phyloP scores from a whole-genome alignment of 2,888 invertebrate species.

The Phaedon cochleariae region DNA sequence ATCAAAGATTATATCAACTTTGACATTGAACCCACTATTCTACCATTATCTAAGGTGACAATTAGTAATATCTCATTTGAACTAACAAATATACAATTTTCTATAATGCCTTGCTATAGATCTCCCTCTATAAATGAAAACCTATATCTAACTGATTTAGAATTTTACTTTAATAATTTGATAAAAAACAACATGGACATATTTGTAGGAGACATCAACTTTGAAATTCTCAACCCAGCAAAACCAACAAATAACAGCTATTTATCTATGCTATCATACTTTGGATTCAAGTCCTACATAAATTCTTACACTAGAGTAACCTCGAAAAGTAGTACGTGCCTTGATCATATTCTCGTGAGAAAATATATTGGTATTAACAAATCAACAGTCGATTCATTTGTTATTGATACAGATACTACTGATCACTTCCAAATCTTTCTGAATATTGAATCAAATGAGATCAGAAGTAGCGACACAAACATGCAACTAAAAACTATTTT shows the following conservation, averaged over 20 bases:
- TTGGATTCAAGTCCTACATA: slow-evolving; percentile 2
- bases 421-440: neutral
- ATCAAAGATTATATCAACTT: slow-evolving; percentile 3
- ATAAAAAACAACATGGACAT: no score
- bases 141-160: no score
- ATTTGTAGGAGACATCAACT: no score
- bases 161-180: no score
- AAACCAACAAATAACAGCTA: no score
- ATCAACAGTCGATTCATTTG: neutral
- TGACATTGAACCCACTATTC: neutral
- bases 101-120: no score
- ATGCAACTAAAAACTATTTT: neutral
- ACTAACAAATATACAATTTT: no score
- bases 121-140: no score
- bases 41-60: no score
- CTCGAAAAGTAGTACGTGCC: slow-evolving; percentile 5
- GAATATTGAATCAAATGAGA: slow-evolving; percentile 3
- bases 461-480: neutral
- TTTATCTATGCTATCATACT: neutral
- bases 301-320: no score
- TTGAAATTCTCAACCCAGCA: no score
- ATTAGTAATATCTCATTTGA: no score
- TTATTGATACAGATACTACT: neutral
- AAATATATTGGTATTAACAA: neutral
- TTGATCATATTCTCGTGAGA: slow-evolving; percentile 3